A percentile compares a stretch with the other conserved stretches of the same genome.
phyloP scores from a whole-genome alignment of 2,113 vertebrate genomes.

The Scatophagus argus region DNA sequence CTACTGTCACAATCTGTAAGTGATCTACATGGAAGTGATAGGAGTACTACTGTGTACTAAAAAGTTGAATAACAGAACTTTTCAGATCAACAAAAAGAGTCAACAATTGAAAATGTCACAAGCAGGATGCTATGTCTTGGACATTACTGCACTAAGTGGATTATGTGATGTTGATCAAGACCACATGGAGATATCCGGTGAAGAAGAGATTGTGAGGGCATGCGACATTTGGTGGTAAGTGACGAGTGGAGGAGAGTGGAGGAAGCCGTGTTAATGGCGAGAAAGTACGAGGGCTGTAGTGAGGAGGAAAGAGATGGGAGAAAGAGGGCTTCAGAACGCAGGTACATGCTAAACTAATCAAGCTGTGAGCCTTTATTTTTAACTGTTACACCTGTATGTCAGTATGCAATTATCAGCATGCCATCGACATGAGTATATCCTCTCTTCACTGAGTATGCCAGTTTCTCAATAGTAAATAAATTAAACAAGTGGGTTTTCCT shows the following conservation, averaged over 20 bases:
- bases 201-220: constrained; percentile 36
- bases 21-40: not conserved
- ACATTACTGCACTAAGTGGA: not conserved
- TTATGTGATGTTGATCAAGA: not conserved
- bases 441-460: not conserved
- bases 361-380: not conserved
- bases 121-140: not conserved
- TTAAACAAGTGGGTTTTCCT: not conserved
- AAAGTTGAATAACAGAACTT: not conserved
- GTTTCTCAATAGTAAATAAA: not conserved
- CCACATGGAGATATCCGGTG: not conserved
- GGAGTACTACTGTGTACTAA: not conserved
- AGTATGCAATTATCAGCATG: not conserved
- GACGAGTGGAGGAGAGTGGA: constrained; percentile 44
- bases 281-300: constrained; percentile 55
- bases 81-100: not conserved
- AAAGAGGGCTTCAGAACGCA: constrained; percentile 37
- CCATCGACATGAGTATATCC: not conserved
- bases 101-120: not conserved
- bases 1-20: not conserved
- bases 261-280: constrained; percentile 55
- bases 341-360: constrained; percentile 19
- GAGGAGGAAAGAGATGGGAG: constrained; percentile 46
- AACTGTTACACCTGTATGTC: not conserved
- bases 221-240: constrained; percentile 40